These are phyloP conservation scores for Apantesis nais DNA, from an alignment of 2,888 invertebrate species.

Conservation along the genomic window DNA sequence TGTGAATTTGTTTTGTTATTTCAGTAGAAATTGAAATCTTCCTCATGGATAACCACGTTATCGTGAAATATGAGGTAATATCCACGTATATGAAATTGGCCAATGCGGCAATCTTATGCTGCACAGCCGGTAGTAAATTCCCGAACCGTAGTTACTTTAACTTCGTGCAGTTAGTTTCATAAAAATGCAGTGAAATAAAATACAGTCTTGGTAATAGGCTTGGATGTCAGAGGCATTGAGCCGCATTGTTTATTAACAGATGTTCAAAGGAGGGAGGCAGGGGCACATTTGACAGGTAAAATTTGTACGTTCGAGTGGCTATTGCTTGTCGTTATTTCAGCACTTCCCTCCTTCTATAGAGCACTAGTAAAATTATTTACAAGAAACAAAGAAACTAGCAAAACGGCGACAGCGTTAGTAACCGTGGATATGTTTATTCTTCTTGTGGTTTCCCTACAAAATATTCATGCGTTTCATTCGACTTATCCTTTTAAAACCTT, in stretches of 20 bases:
- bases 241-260: background rate
- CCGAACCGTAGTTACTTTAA: constrained; percentile 19
- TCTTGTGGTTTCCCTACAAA: background rate
- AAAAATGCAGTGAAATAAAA: constrained; percentile 10
- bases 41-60: constrained; percentile 54
- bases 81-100: constrained; percentile 39
- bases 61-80: constrained; percentile 46
- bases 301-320: no score
- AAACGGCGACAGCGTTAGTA: background rate
- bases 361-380: background rate
- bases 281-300: no score
- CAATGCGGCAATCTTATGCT: constrained; percentile 33
- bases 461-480: background rate
- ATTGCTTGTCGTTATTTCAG: no score
- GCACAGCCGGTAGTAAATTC: constrained; percentile 33
- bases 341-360: no score
- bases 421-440: background rate
- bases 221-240: background rate
- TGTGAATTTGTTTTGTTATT: constrained; percentile 73
- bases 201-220: constrained; percentile 3
- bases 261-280: no score
- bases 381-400: background rate
- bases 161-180: constrained; percentile 12
- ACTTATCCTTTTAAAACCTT: constrained; percentile 16
- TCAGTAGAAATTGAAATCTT: constrained; percentile 66